phyloP scores from a whole-genome alignment of 2,113 vertebrate species.

The Phoenicopterus ruber region DNA sequence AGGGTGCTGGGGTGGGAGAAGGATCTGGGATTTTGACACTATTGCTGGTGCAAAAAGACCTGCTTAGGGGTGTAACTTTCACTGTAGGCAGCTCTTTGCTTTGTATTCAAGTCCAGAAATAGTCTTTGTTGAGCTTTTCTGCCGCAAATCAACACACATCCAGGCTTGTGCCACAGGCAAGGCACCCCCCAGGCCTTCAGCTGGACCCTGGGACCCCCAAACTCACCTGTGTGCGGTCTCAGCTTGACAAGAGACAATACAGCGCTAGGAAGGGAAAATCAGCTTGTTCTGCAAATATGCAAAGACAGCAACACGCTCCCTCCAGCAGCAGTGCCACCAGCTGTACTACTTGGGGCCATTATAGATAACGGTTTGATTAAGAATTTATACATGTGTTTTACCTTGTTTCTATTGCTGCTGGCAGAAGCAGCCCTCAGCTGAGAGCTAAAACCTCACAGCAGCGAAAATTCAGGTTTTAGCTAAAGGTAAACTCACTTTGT shows the following conservation, averaged over 20 bases:
- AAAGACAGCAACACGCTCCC: rapidly evolving
- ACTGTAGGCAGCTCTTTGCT: background rate
- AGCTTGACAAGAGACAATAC: background rate
- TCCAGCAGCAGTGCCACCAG: background rate
- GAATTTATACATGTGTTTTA: background rate
- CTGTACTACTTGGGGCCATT: background rate
- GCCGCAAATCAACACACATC: background rate
- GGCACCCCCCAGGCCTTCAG: background rate
- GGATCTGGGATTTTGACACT: background rate
- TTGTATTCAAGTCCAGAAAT: background rate
- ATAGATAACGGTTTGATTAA: background rate
- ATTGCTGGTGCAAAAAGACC: background rate
- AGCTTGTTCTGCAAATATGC: background rate
- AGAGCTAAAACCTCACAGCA: background rate
- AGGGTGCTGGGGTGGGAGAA: background rate
- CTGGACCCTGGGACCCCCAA: background rate
- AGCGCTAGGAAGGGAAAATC: background rate
- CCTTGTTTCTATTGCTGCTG: background rate
- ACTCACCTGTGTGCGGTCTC: background rate
- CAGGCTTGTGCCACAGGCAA: background rate
- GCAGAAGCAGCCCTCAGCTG: background rate
- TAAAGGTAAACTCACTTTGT: background rate
- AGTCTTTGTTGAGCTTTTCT: background rate
- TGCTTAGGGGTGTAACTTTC: background rate
- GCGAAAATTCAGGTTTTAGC: background rate